phyloP scores from a whole-genome alignment of 2,888 invertebrate genomes.

The Blastobasis lacticolella region DNA sequence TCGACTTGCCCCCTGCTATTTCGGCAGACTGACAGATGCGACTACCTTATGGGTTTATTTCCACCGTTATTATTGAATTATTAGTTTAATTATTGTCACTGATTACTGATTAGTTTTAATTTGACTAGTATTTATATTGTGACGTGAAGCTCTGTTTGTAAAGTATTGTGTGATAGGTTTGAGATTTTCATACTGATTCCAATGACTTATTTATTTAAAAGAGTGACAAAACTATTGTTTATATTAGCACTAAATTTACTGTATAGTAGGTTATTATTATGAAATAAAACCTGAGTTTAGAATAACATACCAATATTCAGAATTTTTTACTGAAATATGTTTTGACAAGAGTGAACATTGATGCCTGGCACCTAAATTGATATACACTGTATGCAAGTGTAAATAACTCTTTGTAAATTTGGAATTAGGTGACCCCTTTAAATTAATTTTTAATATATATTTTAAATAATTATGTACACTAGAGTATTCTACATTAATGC shows the following conservation, averaged over 20 bases:
- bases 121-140: constrained; percentile 65
- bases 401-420: no score
- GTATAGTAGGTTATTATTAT: background rate
- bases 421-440: no score
- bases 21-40: constrained; percentile 72
- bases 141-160: constrained; percentile 52
- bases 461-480: no score
- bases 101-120: constrained; percentile 70
- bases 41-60: constrained; percentile 56
- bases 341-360: no score
- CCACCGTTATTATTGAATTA: constrained; percentile 71
- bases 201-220: constrained; percentile 46
- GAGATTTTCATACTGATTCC: constrained; percentile 56
- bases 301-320: no score
- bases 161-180: constrained; percentile 55
- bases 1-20: constrained; percentile 87
- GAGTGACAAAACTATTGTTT: constrained; percentile 25
- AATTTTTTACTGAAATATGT: no score
- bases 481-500: no score
- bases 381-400: no score
- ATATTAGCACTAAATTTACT: constrained; percentile 24
- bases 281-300: no score
- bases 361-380: no score
- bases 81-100: constrained; percentile 66
- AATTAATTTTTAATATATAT: no score